Base-by-base conservation (phyloP, 2,113 vertebrate genomes). In the Alethe castanea region DNA sequence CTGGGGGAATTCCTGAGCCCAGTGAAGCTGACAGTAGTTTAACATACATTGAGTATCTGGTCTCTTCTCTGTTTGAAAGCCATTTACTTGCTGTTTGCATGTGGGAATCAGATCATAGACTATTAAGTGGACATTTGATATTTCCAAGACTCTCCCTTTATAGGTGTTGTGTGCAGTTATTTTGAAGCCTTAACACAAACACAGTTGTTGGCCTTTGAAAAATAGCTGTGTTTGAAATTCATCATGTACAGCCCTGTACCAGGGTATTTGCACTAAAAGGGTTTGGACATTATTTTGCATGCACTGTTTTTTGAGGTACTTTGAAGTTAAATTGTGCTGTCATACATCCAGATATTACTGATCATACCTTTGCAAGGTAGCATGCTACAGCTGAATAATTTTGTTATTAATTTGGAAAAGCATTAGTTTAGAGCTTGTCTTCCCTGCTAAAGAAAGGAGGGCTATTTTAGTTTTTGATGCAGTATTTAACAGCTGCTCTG, bases 391-490 rank as follows among this genome's bases (percentile, higher is more conserved):
- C 26, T 62, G 77, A 87, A 38, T 80, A 61, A 85, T 81, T 91
- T 74, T 80, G 28, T 77, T 94, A 82, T 40, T 92, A 70, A 88
- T 83, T 80, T 88, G n/a, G 59, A 93, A 87, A 90, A 52, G 28
- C 40, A 47, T 77, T 86, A 29, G 47, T 88, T 80, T 91, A 84
- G 72, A 79, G 40, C 81, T 81, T 79, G 38, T 86, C 60, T 88
- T 91, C 23, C 56, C 33, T 88, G 60, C 52, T 86, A 8, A 60
- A 50, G 88, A 73, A 61, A 48, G 44, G n/a, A 90, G 23, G 22
- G 19, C 57, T 56, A 19, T 72, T 94, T 54, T 52, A 33, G 29
- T 33, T 73, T 76, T 50, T 83, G 64, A 59, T 94, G 81, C 71
- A 26, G 62, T 81, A 36, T 67, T 90, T 81, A 78, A 33, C 48